phyloP scores from a whole-genome alignment of 2,888 invertebrate genomes.

The Drosophila acutilabella region DNA sequence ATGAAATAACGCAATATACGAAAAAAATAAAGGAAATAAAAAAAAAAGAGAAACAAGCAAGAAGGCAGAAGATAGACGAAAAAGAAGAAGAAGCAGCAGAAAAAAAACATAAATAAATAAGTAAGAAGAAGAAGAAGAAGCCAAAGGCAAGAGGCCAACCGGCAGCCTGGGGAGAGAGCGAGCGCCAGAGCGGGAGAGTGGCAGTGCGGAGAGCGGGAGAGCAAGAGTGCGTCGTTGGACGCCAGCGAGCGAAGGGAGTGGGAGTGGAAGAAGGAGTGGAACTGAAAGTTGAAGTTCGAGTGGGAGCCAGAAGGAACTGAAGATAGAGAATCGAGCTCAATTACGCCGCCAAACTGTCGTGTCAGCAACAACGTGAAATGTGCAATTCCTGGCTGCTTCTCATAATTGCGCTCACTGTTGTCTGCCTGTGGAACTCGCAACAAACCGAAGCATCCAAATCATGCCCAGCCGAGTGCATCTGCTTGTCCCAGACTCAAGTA shows the following conservation, averaged over 20 bases:
- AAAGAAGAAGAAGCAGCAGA: slow-evolving; percentile 10
- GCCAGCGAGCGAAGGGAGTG: not conserved
- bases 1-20: slow-evolving; percentile 78
- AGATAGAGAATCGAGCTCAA: slow-evolving; percentile 73
- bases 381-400: slow-evolving; percentile 85
- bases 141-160: slow-evolving; percentile 52
- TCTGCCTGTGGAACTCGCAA: slow-evolving; percentile 85
- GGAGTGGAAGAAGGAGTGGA: not conserved
- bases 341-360: slow-evolving; percentile 79
- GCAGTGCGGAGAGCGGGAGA: slow-evolving; percentile 11
- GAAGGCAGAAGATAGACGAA: not conserved
- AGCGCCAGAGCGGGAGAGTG: slow-evolving; percentile 21
- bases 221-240: not conserved
- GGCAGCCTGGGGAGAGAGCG: slow-evolving; percentile 43
- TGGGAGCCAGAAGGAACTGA: slow-evolving; percentile 15
- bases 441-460: slow-evolving; percentile 86
- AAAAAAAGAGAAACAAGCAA: slow-evolving; percentile 24
- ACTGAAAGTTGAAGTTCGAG: not conserved
- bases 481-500: slow-evolving; percentile 94
- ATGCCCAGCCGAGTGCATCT: slow-evolving; percentile 93
- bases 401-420: slow-evolving; percentile 85
- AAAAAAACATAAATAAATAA: slow-evolving; percentile 72
- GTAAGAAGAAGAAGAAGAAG: slow-evolving; percentile 35
- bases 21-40: slow-evolving; percentile 49
- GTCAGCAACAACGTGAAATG: slow-evolving; percentile 85